Percentiles rank a stretch among this genome's conserved stretches.
Evolutionary conservation across 92 coral and sea anemone genomes (phyloP).

Genomic region (Parazoanthus swiftii): DNA sequence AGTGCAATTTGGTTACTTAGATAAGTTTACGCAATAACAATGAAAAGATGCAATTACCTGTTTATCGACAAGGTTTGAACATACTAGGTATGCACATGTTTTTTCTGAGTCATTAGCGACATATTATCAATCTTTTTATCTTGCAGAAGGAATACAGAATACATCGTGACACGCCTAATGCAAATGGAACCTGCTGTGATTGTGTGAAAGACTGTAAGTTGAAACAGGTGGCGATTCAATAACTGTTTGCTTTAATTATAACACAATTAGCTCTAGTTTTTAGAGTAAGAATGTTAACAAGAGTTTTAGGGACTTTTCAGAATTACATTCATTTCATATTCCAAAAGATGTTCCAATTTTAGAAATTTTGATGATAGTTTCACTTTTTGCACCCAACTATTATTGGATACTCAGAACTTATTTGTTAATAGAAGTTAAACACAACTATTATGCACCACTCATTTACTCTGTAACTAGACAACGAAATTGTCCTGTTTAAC

Average conservation of each 20-base stretch:
- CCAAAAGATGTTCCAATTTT: no score
- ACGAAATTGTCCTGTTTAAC: no score
- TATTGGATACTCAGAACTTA: no score
- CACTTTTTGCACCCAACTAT: no score
- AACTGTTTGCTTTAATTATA: not conserved
- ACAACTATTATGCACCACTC: no score
- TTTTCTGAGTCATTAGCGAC: not conserved
- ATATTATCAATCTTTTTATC: not conserved
- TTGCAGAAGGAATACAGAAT: constrained; percentile 62
- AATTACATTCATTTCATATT: not conserved
- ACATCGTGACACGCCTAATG: constrained; percentile 60
- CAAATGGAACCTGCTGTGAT: constrained; percentile 66
- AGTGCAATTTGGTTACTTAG: not conserved
- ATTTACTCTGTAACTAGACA: no score
- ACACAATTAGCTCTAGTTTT: not conserved
- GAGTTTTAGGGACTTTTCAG: not conserved
- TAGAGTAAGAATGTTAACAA: not conserved
- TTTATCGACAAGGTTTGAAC: no score
- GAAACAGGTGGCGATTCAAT: not conserved
- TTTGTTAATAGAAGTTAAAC: no score
- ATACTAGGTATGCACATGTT: no score
- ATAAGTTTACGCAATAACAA: no score
- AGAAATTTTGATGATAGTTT: no score
- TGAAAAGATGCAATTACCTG: not conserved
- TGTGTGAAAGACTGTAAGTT: constrained; percentile 69